Base-by-base conservation (phyloP, 2,888 invertebrate species). In the Cremastinae sp. region DNA sequence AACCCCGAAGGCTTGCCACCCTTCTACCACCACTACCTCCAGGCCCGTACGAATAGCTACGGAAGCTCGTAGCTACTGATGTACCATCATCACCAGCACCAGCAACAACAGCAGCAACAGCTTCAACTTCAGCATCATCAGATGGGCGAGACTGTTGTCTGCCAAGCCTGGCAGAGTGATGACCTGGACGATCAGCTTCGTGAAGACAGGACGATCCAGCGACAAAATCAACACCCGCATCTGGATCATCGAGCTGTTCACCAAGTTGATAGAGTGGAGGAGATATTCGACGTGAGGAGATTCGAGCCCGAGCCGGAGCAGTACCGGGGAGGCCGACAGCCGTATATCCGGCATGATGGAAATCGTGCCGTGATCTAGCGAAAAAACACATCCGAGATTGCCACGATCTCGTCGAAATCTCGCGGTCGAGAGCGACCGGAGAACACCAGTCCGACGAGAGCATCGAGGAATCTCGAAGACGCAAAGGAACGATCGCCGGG, bases 11-110 rank as follows among this genome's bases (percentile, higher is more conserved):
- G 83, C 78, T 80, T 89, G 73, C 86, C 88, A 79, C 89, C 88
- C 71, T 89, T 89, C 78, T 89, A 89, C 81, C 89, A 89, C 78
- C 89, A 89, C 79, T 89, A 89, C 82, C 87, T 89, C 76, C 89
- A 89, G 78, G 89, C 88, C 58, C 86, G 89, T 39, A 86, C 86
- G 76, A 85, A 84, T 76, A 86, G 87, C 72, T 89, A 89, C 80
- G 81, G 80, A 37, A 81, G 82, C 56, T 88, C 89, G 86, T 89
- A 89, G 89, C 89, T 86, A 78, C 69, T 74, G 76, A 76, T 78
- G 80, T 74, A 78, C 41, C 76, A 77, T 74, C 79, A 78, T 76
- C 79, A 75, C 75, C 78, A 74, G 14, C 77, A 70, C 2, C 75
- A 73, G 18, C 75, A 62, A 49, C 77, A 74, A 39, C 77, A 68